Evolutionary conservation across 2,888 invertebrate genomes (phyloP).

Genomic region (Resseliella maxima): DNA sequence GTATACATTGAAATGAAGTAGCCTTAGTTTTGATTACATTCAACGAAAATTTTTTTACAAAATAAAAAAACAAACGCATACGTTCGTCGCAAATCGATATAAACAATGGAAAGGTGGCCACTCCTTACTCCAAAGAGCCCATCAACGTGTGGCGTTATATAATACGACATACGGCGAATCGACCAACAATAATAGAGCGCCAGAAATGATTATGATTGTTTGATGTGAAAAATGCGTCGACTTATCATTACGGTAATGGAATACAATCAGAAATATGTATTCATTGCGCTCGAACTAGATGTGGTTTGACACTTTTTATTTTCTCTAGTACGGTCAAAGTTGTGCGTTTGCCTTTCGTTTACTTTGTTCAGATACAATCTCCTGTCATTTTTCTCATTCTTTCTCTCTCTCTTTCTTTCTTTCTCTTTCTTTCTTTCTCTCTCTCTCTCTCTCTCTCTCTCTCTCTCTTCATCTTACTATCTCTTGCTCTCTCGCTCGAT

Average conservation of each 20-base stretch:
- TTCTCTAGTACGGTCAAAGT: background rate
- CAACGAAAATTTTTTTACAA: background rate
- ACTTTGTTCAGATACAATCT: background rate
- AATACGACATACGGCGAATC: background rate
- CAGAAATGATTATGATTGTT: background rate
- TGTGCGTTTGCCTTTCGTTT: background rate
- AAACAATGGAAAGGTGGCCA: slow-evolving; percentile 17
- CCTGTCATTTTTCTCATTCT: background rate
- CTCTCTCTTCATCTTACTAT: background rate
- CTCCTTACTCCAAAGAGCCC: background rate
- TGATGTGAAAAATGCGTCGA: background rate
- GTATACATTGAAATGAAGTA: too few relatives aligned
- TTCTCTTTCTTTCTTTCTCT: background rate
- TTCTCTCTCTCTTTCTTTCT: background rate
- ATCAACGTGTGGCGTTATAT: background rate
- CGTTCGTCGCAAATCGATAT: background rate
- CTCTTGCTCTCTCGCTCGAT: too few relatives aligned
- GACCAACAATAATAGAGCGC: background rate
- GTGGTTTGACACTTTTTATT: slow-evolving; percentile 16
- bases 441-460: too few relatives aligned
- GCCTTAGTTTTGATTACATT: too few relatives aligned
- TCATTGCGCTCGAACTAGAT: background rate
- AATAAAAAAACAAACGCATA: too few relatives aligned
- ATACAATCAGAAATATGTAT: background rate
- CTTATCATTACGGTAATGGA: background rate